Conservation (phyloP, 2,113 vertebrate species). For the Saccopteryx bilineata region DNA sequence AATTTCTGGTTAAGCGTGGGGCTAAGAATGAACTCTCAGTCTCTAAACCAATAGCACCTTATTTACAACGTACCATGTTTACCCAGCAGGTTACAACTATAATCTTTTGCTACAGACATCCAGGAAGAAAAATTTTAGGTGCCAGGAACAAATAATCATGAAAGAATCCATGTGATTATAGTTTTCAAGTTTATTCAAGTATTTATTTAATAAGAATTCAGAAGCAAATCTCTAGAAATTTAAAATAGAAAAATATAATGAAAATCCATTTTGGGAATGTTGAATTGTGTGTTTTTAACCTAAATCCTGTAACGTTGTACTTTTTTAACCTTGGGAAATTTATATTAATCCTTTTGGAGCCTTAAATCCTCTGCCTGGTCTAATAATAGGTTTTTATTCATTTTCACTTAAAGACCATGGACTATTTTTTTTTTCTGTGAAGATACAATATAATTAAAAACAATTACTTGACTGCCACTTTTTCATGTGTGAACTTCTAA, state of each 20-base stretch:
- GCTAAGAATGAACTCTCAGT: slow-evolving; percentile 59
- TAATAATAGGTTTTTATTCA: slow-evolving; percentile 32
- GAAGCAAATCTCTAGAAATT: slow-evolving; percentile 23
- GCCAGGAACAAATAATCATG: background rate
- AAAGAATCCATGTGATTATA: background rate
- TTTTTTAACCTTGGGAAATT: slow-evolving; percentile 19
- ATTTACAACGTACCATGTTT: slow-evolving; percentile 53
- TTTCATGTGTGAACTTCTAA: slow-evolving; percentile 47
- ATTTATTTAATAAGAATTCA: slow-evolving; percentile 65
- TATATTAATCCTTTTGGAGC: background rate
- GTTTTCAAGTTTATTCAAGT: slow-evolving; percentile 16
- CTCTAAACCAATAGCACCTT: slow-evolving; percentile 2
- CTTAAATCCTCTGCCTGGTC: background rate
- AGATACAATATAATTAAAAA: background rate
- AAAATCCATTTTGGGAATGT: background rate
- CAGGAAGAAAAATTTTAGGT: slow-evolving; percentile 46
- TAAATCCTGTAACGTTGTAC: background rate
- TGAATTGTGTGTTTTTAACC: background rate
- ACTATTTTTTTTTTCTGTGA: background rate
- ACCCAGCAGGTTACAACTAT: background rate
- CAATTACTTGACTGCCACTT: background rate
- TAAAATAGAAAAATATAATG: background rate
- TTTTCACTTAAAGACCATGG: background rate
- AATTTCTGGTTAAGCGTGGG: background rate
- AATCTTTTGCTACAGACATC: slow-evolving; percentile 43